Evolutionary conservation across 2,113 vertebrate species (phyloP).

Genomic region (Pollachius pollachius): DNA sequence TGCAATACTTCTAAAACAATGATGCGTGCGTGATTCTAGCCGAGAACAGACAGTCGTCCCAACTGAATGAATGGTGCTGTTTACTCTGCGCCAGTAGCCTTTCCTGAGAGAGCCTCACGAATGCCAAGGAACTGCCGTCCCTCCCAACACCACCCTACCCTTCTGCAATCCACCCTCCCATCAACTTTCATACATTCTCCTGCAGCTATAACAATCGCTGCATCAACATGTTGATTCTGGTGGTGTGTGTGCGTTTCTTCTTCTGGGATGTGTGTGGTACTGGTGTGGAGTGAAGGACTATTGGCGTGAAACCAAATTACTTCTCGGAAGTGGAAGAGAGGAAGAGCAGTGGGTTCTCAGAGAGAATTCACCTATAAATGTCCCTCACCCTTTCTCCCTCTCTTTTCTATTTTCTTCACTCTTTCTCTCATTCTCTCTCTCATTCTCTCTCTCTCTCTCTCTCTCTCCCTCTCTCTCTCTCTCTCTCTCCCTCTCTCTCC

Average conservation of each 20-base stretch:
- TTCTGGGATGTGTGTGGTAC: constrained; percentile 36
- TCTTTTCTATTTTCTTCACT: too few species aligned
- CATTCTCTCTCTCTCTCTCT: constrained; percentile 5
- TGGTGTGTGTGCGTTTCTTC: constrained; percentile 22
- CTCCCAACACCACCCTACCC: constrained; percentile 14
- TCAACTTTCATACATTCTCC: constrained; percentile 30
- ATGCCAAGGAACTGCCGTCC: constrained; percentile 64
- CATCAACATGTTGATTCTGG: constrained; percentile 63
- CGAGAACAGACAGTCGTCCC: constrained; percentile 23
- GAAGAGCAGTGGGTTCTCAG: constrained; percentile 34
- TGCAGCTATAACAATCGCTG: constrained; percentile 60
- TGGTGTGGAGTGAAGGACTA: constrained; percentile 42
- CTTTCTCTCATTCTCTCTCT: too few species aligned
- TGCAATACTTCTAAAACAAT: too few species aligned
- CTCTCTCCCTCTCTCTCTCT: constrained; percentile 16
- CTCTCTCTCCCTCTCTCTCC: constrained; percentile 10
- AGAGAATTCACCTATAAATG: constrained; percentile 41
- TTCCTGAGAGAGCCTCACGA: constrained; percentile 56
- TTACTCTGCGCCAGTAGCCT: constrained; percentile 64
- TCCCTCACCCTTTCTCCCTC: constrained; percentile 2
- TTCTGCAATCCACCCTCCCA: background rate
- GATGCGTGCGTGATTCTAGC: too few species aligned
- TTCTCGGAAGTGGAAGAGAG: constrained; percentile 21
- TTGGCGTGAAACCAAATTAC: constrained; percentile 56
- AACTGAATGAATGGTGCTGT: constrained; percentile 67